Evolutionary conservation across 1,140 invertebrate species (phyloP).

Genomic region (Yoshiicerus persimilis): DNA sequence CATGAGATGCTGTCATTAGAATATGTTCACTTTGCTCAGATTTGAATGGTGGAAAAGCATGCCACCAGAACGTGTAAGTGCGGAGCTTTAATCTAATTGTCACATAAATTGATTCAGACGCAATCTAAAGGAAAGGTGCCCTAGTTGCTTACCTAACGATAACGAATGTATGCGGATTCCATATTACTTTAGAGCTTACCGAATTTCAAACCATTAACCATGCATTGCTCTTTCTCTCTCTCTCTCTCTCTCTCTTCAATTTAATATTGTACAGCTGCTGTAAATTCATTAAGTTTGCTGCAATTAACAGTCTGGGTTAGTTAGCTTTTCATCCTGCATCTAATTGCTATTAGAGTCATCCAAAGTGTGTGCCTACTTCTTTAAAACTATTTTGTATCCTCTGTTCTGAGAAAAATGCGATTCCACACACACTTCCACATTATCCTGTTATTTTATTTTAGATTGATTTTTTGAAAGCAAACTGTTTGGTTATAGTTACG

Average conservation of each 20-base stretch:
- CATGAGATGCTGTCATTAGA: not conserved
- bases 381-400: no score
- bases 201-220: not conserved
- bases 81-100: constrained; percentile 28
- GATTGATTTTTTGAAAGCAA: no score
- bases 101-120: constrained; percentile 28
- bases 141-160: not conserved
- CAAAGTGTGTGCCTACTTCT: not conserved
- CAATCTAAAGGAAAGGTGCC: not conserved
- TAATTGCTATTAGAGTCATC: not conserved
- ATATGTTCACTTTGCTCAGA: not conserved
- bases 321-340: not conserved
- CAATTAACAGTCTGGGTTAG: not conserved
- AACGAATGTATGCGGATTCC: not conserved
- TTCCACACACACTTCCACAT: no score
- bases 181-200: not conserved
- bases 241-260: no score
- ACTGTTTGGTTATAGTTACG: no score
- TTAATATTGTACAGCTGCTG: not conserved
- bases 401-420: no score
- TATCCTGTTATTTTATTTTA: no score
- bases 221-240: not conserved
- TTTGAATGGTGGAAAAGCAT: constrained; percentile 7
- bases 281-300: not conserved
- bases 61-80: not conserved